A percentile compares a stretch with the other conserved stretches of the same genome.
Evolutionary conservation across 2,113 vertebrate species (phyloP).

Genomic region (Carassius carassius): DNA sequence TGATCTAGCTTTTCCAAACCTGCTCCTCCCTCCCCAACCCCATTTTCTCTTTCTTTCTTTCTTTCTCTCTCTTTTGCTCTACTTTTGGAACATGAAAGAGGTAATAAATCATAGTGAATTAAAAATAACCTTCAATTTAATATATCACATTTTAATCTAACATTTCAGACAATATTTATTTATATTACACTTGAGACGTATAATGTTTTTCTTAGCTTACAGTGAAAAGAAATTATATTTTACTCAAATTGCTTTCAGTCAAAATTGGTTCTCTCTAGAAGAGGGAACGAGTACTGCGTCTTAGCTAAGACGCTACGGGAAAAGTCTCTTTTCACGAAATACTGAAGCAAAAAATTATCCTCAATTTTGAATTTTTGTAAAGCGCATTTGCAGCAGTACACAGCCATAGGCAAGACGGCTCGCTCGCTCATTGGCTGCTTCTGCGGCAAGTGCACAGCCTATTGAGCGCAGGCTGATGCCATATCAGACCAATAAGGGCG

Average conservation of each 20-base stretch:
- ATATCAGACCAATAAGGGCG: too few relatives aligned
- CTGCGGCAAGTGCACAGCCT: too few relatives aligned
- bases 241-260: neutral
- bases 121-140: neutral
- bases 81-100: neutral
- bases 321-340: too few relatives aligned
- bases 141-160: neutral
- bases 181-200: neutral
- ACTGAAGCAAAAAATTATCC: too few relatives aligned
- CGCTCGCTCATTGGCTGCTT: too few relatives aligned
- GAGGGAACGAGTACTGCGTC: too few relatives aligned
- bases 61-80: neutral
- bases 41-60: neutral
- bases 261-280: too few relatives aligned
- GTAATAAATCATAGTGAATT: neutral
- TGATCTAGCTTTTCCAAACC: neutral
- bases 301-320: too few relatives aligned
- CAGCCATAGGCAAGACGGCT: too few relatives aligned
- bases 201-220: neutral
- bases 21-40: neutral
- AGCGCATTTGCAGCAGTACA: too few relatives aligned
- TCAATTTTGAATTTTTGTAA: too few relatives aligned
- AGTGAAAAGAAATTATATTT: neutral
- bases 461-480: too few relatives aligned
- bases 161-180: neutral